phyloP scores from a whole-genome alignment of 2,797 vertebrate species.

The Falco biarmicus region DNA sequence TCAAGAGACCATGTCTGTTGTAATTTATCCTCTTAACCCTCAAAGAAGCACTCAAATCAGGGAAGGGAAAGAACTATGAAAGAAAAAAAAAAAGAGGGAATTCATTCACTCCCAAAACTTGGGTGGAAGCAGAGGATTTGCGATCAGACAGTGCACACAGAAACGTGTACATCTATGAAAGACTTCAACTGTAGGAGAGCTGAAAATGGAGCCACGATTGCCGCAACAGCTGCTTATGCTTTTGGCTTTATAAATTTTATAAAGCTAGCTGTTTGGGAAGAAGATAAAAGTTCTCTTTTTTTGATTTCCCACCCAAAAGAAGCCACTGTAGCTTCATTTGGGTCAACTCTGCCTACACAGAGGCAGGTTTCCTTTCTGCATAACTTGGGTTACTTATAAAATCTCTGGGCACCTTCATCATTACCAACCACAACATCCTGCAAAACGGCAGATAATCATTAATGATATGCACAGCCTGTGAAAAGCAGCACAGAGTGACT shows the following conservation, averaged over 20 bases:
- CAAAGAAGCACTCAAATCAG: background rate
- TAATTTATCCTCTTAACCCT: background rate
- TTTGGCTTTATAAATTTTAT: background rate
- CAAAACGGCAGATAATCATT: background rate
- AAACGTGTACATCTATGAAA: background rate
- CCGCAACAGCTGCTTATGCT: background rate
- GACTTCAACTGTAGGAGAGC: background rate
- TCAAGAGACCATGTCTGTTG: background rate
- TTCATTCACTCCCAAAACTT: background rate
- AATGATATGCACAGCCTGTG: background rate
- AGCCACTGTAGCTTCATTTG: slow-evolving; percentile 1
- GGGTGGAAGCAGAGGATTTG: background rate
- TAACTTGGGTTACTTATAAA: background rate
- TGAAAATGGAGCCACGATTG: background rate
- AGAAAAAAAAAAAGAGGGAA: background rate
- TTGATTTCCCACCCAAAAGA: background rate
- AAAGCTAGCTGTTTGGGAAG: background rate
- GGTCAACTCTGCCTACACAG: background rate
- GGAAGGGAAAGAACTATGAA: background rate
- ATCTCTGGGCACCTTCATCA: background rate
- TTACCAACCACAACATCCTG: slow-evolving; percentile 38
- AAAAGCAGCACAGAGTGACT: background rate
- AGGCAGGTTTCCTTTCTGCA: background rate
- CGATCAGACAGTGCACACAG: background rate
- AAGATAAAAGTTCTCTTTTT: background rate